These are phyloP conservation scores for Pseudochirops cupreus DNA, from an alignment of 2,797 vertebrate genomes.

Conservation along the genomic window DNA sequence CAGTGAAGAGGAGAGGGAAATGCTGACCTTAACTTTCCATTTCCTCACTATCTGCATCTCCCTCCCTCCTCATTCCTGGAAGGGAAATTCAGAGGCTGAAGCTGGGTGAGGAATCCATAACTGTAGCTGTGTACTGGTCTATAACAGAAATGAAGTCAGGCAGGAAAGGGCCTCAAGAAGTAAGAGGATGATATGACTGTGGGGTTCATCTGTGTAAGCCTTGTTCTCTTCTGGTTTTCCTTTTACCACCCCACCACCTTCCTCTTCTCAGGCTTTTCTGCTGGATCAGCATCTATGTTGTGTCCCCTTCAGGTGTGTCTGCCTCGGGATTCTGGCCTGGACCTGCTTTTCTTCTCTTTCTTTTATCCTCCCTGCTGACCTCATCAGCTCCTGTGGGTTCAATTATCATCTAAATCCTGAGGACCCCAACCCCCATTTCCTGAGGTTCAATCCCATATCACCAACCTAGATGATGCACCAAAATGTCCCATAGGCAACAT, in stretches of 20 bases:
- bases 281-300: neutral
- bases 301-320: neutral
- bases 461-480: neutral
- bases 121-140: neutral
- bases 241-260: too few relatives aligned
- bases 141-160: neutral
- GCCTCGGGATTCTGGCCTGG: neutral
- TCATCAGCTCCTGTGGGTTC: neutral
- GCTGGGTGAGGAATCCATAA: neutral
- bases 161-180: neutral
- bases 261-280: neutral
- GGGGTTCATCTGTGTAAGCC: neutral
- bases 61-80: neutral
- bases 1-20: neutral
- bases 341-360: neutral
- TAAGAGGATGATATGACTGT: neutral
- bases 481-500: neutral
- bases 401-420: neutral
- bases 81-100: neutral
- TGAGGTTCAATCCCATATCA: neutral
- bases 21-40: neutral
- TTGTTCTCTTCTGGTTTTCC: neutral
- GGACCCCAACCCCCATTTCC: neutral
- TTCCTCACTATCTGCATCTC: neutral
- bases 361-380: neutral